A percentile compares a stretch with the other conserved stretches of the same genome.
phyloP scores from a whole-genome alignment of 1,140 invertebrate species.

The Solenopsis invicta region DNA sequence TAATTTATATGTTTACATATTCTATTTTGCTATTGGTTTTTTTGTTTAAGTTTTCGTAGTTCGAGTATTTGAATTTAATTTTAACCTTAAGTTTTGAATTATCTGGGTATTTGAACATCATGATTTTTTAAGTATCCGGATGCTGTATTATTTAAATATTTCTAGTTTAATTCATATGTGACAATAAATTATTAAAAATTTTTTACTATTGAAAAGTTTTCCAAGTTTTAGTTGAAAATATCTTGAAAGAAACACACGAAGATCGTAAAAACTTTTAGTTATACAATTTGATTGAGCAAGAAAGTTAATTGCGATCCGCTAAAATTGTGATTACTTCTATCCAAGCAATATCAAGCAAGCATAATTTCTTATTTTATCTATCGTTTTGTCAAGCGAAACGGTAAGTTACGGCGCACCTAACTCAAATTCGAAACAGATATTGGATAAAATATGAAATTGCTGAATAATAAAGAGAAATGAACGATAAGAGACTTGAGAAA shows the following conservation, averaged over 20 bases:
- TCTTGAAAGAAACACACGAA: not conserved
- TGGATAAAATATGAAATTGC: not conserved
- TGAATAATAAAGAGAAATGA: not conserved
- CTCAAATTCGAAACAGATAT: not conserved
- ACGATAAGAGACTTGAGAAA: not conserved
- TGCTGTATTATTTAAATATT: too few relatives aligned
- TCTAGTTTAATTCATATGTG: too few relatives aligned
- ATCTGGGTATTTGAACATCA: too few relatives aligned
- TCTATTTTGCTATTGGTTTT: too few relatives aligned
- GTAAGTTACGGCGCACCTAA: not conserved
- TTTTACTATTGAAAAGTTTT: too few relatives aligned
- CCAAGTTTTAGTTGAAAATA: too few relatives aligned
- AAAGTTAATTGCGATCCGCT: not conserved
- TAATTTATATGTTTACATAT: too few relatives aligned
- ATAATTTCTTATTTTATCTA: not conserved
- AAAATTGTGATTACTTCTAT: constrained; percentile 2
- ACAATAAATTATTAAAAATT: too few relatives aligned
- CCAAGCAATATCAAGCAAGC: not conserved
- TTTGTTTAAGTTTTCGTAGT: too few relatives aligned
- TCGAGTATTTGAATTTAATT: too few relatives aligned
- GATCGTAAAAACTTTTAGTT: not conserved
- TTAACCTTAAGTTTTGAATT: too few relatives aligned
- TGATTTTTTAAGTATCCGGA: too few relatives aligned
- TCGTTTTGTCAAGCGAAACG: not conserved
- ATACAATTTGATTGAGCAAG: not conserved